phyloP scores from a whole-genome alignment of 2,113 vertebrate genomes.

The Cavia porcellus region DNA sequence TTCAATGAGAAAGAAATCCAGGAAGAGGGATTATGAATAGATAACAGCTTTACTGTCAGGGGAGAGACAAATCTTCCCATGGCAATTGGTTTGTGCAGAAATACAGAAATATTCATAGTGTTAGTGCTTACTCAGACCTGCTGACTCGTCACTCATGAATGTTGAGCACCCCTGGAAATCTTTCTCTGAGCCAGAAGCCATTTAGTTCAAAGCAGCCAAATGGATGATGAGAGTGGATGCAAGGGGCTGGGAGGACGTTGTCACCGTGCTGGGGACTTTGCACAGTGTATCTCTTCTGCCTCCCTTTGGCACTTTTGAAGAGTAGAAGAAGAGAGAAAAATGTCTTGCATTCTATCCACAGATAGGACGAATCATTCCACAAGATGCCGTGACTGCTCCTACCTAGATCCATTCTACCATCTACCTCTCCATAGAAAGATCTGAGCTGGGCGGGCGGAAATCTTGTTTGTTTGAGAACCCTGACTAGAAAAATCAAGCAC shows the following conservation, averaged over 20 bases:
- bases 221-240: neutral
- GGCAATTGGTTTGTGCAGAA: constrained; percentile 57
- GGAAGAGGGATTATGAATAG: constrained; percentile 53
- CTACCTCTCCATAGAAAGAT: neutral
- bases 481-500: neutral
- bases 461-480: neutral
- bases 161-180: neutral
- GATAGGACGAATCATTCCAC: neutral
- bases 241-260: neutral
- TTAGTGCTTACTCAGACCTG: constrained; percentile 16
- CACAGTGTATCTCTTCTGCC: neutral
- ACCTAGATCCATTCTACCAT: neutral
- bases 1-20: constrained; percentile 46
- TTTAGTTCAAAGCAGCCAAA: neutral
- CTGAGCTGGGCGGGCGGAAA: neutral
- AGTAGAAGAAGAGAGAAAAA: neutral
- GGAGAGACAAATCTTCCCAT: constrained; percentile 9
- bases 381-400: neutral
- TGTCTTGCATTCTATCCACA: neutral
- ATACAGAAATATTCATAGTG: neutral
- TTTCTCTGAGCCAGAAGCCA: neutral
- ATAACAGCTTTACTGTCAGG: neutral
- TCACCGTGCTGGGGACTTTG: neutral
- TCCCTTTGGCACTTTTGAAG: neutral
- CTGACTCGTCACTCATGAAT: neutral